Conservation (phyloP, 2,797 vertebrate genomes). For the Pantherophis alleghaniensis region DNA sequence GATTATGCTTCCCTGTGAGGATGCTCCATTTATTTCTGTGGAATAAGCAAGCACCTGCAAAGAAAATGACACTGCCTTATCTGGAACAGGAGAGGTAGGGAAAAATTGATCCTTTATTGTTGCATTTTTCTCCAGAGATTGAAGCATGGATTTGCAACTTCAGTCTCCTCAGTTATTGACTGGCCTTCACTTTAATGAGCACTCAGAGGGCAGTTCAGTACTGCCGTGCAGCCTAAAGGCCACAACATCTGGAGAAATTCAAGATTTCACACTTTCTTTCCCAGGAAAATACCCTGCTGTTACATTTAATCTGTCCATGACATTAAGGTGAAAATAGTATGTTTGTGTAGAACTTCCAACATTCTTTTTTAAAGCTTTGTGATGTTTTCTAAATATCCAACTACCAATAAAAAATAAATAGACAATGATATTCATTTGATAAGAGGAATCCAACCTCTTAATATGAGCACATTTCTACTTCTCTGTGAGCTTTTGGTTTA, state of each 20-base stretch:
- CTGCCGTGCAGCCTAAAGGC: conserved; percentile 17
- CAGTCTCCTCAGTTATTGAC: conserved; percentile 2
- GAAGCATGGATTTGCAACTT: conserved; percentile 32
- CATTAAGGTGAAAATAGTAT: background rate
- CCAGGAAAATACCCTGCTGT: background rate
- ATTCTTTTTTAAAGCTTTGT: background rate
- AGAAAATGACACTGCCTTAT: background rate
- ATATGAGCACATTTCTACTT: background rate
- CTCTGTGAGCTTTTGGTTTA: background rate
- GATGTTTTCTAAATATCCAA: background rate
- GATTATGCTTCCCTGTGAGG: background rate
- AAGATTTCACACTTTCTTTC: conserved; percentile 23
- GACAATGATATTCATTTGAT: background rate
- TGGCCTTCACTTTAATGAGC: background rate
- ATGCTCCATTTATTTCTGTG: background rate
- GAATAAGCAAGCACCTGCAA: background rate
- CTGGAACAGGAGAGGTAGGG: background rate
- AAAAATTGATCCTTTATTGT: conserved; percentile 23
- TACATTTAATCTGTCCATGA: conserved; percentile 6
- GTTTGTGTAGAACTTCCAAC: background rate
- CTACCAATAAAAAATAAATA: background rate
- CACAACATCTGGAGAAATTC: conserved; percentile 31
- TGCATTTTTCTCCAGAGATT: conserved; percentile 23
- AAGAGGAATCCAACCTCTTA: background rate
- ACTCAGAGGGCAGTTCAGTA: conserved; percentile 8